A percentile compares a stretch with the other conserved stretches of the same genome.
These are phyloP conservation scores for Ceyx margarethae DNA, from an alignment of 2,113 vertebrate species.

Conservation along the genomic window DNA sequence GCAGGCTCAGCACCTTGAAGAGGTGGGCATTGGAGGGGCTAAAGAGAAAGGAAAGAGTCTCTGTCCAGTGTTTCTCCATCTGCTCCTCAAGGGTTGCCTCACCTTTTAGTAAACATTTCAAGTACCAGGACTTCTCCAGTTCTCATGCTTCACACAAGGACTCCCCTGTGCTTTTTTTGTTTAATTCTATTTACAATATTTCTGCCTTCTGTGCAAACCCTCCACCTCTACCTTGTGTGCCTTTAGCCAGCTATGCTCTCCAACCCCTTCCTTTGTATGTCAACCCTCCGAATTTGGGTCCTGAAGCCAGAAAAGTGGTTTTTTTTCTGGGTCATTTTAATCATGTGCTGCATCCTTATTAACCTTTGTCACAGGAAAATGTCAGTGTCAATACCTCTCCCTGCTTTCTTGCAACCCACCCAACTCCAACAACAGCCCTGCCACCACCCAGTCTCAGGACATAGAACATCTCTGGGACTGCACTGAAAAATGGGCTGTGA, in stretches of 20 bases:
- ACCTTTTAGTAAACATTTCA: background rate
- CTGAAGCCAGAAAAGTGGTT: background rate
- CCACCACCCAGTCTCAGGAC: background rate
- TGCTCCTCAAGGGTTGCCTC: background rate
- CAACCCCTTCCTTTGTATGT: background rate
- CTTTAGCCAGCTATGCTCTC: background rate
- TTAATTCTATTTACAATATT: background rate
- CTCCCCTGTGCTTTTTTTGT: background rate
- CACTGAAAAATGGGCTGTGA: background rate
- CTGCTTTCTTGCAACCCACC: background rate
- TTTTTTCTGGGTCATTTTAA: background rate
- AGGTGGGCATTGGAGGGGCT: rapidly evolving
- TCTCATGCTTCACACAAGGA: background rate
- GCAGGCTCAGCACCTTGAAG: background rate
- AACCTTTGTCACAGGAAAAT: background rate
- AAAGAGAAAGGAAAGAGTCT: background rate
- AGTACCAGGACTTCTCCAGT: background rate
- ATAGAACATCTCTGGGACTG: background rate
- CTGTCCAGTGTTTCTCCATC: background rate
- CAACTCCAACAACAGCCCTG: background rate
- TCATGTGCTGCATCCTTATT: background rate
- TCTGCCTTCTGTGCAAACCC: background rate
- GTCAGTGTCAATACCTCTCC: rapidly evolving
- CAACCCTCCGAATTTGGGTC: background rate
- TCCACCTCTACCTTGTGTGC: background rate